Evolutionary conservation across 1,140 invertebrate species (phyloP), one percentile per base, ranked within the genome.

Genomic region (Caenorhabditis briggsae): DNA sequence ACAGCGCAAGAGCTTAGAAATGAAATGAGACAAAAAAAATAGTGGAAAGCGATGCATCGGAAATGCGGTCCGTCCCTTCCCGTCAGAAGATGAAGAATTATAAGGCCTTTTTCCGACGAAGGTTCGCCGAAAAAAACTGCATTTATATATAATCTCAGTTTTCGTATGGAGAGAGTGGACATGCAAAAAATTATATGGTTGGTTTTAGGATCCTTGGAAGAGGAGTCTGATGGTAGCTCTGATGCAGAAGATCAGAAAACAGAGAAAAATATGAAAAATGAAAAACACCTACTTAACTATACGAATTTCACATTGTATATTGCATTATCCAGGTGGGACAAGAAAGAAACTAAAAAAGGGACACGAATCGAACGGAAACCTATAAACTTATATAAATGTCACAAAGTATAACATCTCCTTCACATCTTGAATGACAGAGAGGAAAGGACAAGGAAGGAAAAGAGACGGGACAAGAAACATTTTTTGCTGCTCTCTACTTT

Each of bases 21-120:
- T 70, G 64, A 70, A 70, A 70, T 70, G 64, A 70, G 64, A 70
- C 64, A 70, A 78, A 78, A 70, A 70, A 70, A 78, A 33, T 33
- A 70, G 18, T 78, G 70, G 46, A 78, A 78, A 78, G 46, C 46
- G 70, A 78, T 78, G 70, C 43, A 78, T 78, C 70, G 46, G 46
- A 78, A 78, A 78, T 78, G 70, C 11, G 70, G 70, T 78, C 46
- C 46, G 46, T n/a, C n/a, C 70, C 50, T 11, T 14, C 16, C 70
- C 50, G 50, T 14, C 16, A n/a, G n/a, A 14, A 78, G 46, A 78
- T 78, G 70, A 78, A 48, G 70, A 78, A 78, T 78, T 78, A 50
- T 78, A 78, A 78, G 50, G 50, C 16, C 16, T 11, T 53, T 53
- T 53, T 53, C 9, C 23, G 20, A 11, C 11, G 41, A 70, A 70